Base-by-base conservation (phyloP, 2,888 invertebrate genomes). In the Calameuta idolon region DNA sequence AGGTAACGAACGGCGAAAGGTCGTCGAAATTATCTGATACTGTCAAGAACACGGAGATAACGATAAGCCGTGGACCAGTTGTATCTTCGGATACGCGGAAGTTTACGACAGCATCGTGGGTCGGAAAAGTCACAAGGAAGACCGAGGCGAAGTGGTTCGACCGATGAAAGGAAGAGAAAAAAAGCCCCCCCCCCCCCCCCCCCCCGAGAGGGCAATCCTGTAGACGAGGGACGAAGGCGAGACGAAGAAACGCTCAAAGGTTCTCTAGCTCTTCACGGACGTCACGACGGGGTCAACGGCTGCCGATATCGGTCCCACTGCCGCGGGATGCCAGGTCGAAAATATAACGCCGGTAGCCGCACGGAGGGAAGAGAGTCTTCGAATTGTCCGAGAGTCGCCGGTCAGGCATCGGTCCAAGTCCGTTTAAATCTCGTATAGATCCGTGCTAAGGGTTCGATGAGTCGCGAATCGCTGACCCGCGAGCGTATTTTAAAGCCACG, bases 351-450 rank as follows among this genome's bases (percentile, higher is more conserved):
- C 55, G 55, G 55, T 55, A 55, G 55, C 55, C 55, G 83, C 84
- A 81, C 83, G 82, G 80, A 80, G 82, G 81, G 77, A 83, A 83
- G 80, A 81, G 85, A 90, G 89, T 90, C 88, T 90, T 90, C 82
- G 85, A 88, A 91, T 91, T 88, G 88, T 85, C 88, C 85, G 87
- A 89, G 89, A 89, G 90, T 89, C 89, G 87, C 85, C 87, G 86
- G 85, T 87, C 87, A 89, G 91, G 90, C 90, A 90, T 84, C 86
- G 86, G 86, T 90, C 90, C 90, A 90, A 90, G 81, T 34, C 71
- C 71, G 71, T 71, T 71, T 71, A 71, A 71, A 71, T 71, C 71
- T 31, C 71, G 31, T 71, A 71, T 31, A 71, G 71, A 71, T 71
- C 71, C 71, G 71, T 71, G 71, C 71, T 71, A 71, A 12, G 71